Percentiles rank a stretch among this genome's conserved stretches.
These are phyloP conservation scores for Procambarus clarkii DNA, from an alignment of 1,140 invertebrate genomes.

Conservation along the genomic window DNA sequence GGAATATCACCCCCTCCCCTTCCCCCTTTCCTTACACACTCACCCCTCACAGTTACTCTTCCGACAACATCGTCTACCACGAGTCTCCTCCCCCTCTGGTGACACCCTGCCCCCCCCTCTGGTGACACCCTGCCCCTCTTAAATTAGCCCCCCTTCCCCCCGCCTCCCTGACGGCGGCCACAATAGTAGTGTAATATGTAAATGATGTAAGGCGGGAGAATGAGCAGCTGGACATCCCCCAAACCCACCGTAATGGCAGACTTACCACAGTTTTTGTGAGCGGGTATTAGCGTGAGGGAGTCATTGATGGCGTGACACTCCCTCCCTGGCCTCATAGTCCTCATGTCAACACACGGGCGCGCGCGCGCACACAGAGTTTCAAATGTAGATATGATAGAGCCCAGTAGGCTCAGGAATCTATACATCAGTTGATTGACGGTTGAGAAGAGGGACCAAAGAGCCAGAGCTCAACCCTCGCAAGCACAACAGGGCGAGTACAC, in stretches of 20 bases:
- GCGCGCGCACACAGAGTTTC: no score
- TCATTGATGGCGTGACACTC: background rate
- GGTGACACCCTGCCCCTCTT: background rate
- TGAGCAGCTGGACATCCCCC: conserved; percentile 42
- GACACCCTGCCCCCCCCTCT: background rate
- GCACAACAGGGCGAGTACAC: no score
- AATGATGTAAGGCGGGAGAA: conserved; percentile 1
- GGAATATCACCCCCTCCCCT: background rate
- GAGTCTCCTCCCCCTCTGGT: background rate
- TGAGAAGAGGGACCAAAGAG: no score
- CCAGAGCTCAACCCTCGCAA: no score
- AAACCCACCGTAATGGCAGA: conserved; percentile 38
- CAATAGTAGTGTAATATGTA: conserved; percentile 39
- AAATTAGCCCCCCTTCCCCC: background rate
- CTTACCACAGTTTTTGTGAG: conserved; percentile 19
- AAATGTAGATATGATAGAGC: no score
- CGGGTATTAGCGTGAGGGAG: background rate
- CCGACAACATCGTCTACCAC: no score
- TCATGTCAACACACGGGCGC: no score
- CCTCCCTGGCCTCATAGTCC: no score
- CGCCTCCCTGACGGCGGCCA: background rate
- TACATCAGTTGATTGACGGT: no score
- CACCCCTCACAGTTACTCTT: background rate
- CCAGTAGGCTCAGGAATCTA: no score
- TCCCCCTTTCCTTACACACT: background rate